Evolutionary conservation across 2,797 vertebrate species (phyloP).

Genomic region (Schizopygopsis pylzovi): DNA sequence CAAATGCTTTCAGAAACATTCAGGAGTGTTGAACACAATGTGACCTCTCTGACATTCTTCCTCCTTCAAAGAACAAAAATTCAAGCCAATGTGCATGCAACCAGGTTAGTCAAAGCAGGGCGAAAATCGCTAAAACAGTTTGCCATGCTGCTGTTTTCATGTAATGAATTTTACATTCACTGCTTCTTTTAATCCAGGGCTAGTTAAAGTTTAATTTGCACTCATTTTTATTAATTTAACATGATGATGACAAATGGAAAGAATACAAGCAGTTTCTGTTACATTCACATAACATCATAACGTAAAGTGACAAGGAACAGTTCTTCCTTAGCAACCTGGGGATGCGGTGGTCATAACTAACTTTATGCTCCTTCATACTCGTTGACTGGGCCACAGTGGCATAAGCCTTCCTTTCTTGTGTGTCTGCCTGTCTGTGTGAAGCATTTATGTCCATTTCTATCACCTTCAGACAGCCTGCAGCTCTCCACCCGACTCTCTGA

Average conservation of each 20-base stretch:
- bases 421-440: neutral
- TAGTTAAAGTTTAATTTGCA: neutral
- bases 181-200: neutral
- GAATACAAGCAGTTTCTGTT: neutral
- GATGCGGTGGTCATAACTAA: neutral
- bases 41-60: neutral
- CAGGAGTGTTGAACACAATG: neutral
- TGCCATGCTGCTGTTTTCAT: neutral
- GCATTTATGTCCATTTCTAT: neutral
- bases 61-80: neutral
- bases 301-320: neutral
- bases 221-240: neutral
- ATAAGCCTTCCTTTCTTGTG: neutral
- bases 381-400: neutral
- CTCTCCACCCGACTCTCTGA: neutral
- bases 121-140: neutral
- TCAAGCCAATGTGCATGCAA: neutral
- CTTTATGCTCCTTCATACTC: neutral
- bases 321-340: neutral
- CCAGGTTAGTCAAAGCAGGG: neutral
- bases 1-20: neutral
- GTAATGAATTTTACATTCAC: neutral
- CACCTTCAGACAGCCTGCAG: constrained; percentile 16
- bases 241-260: neutral
- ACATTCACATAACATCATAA: neutral